A percentile compares a stretch with the other conserved stretches of the same genome.
Conservation (phyloP, 2,113 vertebrate species). For the Hippocampus abdominalis region DNA sequence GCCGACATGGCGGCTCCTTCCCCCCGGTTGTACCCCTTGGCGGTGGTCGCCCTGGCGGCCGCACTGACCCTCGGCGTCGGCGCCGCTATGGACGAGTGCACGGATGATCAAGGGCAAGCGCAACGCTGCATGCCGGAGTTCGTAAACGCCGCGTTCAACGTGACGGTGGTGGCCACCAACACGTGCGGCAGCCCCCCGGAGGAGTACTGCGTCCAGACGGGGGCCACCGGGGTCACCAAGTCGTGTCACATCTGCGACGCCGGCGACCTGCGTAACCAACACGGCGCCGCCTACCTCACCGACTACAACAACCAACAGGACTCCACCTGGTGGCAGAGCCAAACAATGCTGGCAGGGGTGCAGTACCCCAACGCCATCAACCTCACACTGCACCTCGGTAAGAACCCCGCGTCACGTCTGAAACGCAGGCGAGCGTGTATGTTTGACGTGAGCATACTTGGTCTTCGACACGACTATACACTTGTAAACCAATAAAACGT, state of each 20-base stretch:
- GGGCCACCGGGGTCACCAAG: slow-evolving; percentile 96
- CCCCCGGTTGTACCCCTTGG: slow-evolving; percentile 40
- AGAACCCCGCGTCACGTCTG: slow-evolving; percentile 38
- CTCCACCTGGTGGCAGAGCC: slow-evolving; percentile 98
- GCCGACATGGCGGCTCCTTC: slow-evolving; percentile 43
- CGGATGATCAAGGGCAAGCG: slow-evolving; percentile 71
- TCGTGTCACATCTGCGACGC: slow-evolving; percentile 97
- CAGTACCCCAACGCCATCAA: slow-evolving; percentile 94
- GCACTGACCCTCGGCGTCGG: slow-evolving; percentile 36
- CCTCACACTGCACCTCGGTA: slow-evolving; percentile 94
- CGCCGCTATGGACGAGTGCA: slow-evolving; percentile 90
- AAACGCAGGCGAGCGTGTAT: too few species aligned
- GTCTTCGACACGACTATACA: too few species aligned
- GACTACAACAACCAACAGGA: slow-evolving; percentile 98
- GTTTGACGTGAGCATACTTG: too few species aligned
- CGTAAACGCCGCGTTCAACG: slow-evolving; percentile 96
- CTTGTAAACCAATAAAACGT: too few species aligned
- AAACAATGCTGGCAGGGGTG: slow-evolving; percentile 95
- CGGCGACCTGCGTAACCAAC: slow-evolving; percentile 80
- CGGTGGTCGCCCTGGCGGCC: slow-evolving; percentile 14
- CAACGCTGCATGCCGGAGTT: slow-evolving; percentile 99
- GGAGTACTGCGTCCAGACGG: slow-evolving; percentile 98
- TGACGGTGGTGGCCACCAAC: slow-evolving; percentile 90
- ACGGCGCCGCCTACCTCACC: slow-evolving; percentile 88
- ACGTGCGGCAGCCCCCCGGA: slow-evolving; percentile 92